phyloP scores from a whole-genome alignment of 2,888 invertebrate genomes.

The Aspidiotus rigidus region DNA sequence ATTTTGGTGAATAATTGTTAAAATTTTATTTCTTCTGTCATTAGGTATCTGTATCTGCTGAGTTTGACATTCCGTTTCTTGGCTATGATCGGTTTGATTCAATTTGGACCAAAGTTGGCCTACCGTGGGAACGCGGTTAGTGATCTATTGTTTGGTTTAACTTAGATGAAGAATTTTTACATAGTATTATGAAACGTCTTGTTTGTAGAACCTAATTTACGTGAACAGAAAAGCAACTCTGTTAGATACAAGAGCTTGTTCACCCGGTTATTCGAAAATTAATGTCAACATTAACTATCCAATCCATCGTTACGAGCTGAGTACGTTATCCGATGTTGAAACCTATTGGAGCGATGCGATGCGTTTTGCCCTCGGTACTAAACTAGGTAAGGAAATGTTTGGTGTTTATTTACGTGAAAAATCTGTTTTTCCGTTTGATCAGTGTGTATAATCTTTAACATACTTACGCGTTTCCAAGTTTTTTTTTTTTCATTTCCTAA shows the following conservation, averaged over 20 bases:
- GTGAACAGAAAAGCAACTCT: conserved; percentile 55
- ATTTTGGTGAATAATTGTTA: not conserved
- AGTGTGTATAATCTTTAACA: not conserved
- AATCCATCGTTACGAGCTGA: conserved; percentile 50
- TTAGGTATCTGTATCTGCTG: not conserved
- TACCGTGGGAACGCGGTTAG: conserved; percentile 25
- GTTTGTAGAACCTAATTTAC: conserved; percentile 50
- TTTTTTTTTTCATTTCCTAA: not conserved
- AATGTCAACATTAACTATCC: conserved; percentile 51
- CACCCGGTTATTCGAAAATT: conserved; percentile 49
- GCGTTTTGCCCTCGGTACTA: conserved; percentile 57
- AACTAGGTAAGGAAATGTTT: conserved; percentile 45
- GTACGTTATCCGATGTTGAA: conserved; percentile 48
- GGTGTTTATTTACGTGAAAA: no score
- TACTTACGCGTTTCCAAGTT: not conserved
- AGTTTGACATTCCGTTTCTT: conserved; percentile 22
- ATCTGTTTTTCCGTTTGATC: no score
- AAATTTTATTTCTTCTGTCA: not conserved
- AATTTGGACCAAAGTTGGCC: conserved; percentile 28
- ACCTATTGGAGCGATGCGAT: conserved; percentile 62
- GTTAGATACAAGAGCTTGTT: conserved; percentile 56
- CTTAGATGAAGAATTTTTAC: not conserved
- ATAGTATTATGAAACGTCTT: not conserved
- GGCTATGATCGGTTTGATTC: conserved; percentile 30
- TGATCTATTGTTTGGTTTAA: no score